Percentiles rank a stretch among this genome's conserved stretches.
These are phyloP conservation scores for Platichthys flesus DNA, from an alignment of 2,113 vertebrate species.

Conservation along the genomic window DNA sequence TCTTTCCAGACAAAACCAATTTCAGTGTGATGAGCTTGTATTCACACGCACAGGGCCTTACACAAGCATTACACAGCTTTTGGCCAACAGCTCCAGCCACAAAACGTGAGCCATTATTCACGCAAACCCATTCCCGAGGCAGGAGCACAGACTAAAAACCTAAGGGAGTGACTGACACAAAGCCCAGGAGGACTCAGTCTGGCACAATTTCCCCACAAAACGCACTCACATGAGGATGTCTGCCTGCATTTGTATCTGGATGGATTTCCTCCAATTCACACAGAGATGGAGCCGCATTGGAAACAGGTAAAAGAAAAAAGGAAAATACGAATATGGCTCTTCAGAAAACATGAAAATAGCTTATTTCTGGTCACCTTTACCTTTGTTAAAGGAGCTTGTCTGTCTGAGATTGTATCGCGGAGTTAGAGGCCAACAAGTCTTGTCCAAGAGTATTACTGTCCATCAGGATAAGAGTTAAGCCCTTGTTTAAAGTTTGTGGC, in stretches of 20 bases:
- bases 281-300: neutral
- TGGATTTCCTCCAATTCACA: neutral
- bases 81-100: neutral
- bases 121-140: constrained; percentile 19
- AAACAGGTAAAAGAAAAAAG: neutral
- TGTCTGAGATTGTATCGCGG: constrained; percentile 27
- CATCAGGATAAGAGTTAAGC: constrained; percentile 51
- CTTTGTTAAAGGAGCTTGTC: constrained; percentile 19
- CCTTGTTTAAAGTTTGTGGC: constrained; percentile 56
- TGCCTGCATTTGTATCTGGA: neutral
- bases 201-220: constrained; percentile 15
- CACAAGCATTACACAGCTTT: constrained; percentile 1
- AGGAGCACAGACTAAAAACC: constrained; percentile 3
- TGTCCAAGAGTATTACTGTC: constrained; percentile 39
- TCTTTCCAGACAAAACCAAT: neutral
- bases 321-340: neutral
- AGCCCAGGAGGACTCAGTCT: neutral
- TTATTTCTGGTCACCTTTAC: neutral
- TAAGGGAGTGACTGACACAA: too few relatives aligned
- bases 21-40: neutral
- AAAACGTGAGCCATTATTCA: constrained; percentile 35
- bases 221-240: too few relatives aligned
- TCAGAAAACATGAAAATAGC: constrained; percentile 33
- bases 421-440: constrained; percentile 34
- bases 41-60: constrained; percentile 2